Conservation (phyloP, 2,113 vertebrate genomes). For the Toxostoma redivivum region DNA sequence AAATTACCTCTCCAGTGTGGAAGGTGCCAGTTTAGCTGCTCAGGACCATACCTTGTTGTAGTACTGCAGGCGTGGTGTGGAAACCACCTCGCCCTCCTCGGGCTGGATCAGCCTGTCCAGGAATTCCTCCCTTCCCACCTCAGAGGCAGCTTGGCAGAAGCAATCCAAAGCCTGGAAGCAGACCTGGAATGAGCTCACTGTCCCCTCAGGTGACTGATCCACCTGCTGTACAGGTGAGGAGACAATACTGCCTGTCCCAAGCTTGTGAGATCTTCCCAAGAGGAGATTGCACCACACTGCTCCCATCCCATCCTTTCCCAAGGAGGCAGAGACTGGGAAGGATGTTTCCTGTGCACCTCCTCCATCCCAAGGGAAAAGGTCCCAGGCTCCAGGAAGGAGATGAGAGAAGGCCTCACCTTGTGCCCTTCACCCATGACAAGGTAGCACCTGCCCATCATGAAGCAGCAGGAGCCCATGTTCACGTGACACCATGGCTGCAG, state of each 20-base stretch:
- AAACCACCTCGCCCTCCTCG: slow-evolving; percentile 78
- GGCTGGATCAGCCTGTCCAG: slow-evolving; percentile 81
- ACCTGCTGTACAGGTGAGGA: not conserved
- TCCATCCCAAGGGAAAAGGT: not conserved
- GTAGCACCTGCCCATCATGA: slow-evolving; percentile 92
- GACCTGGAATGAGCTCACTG: not conserved
- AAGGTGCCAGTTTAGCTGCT: not conserved
- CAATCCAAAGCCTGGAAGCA: slow-evolving; percentile 86
- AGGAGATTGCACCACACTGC: rapidly evolving
- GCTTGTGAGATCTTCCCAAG: not conserved
- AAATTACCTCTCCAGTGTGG: not conserved
- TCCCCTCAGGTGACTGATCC: not conserved
- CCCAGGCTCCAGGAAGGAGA: not conserved
- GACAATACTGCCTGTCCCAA: not conserved
- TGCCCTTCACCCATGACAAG: slow-evolving; percentile 90
- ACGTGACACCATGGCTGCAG: slow-evolving; percentile 91
- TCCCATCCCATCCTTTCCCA: too few relatives aligned
- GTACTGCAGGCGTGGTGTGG: slow-evolving; percentile 82
- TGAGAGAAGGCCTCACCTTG: slow-evolving; percentile 75
- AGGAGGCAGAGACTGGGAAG: not conserved
- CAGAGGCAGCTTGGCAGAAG: slow-evolving; percentile 87
- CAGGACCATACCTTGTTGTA: slow-evolving; percentile 83
- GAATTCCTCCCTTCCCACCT: slow-evolving; percentile 94
- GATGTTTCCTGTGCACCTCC: not conserved
- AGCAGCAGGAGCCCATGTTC: slow-evolving; percentile 90